Percentiles rank a stretch among this genome's conserved stretches.
phyloP scores from a whole-genome alignment of 2,888 invertebrate species.

The Malachius bipustulatus region DNA sequence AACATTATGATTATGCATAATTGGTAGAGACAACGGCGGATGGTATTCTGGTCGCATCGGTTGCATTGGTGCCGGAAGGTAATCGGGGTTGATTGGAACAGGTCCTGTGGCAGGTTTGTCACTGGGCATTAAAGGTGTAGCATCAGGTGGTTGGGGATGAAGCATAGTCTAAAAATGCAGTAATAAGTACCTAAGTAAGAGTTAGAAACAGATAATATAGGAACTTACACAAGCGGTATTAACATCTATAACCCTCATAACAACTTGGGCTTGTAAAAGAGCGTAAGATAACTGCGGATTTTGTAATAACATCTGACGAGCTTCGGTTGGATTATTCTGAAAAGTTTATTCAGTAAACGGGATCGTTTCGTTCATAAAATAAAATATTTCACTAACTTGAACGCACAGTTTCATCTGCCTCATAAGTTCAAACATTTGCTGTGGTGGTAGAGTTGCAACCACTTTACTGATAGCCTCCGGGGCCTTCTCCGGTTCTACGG shows the following conservation, averaged over 20 bases:
- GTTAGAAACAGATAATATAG: too few species aligned
- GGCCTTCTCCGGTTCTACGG: constrained; percentile 88
- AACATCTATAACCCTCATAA: constrained; percentile 97
- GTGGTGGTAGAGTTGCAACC: constrained; percentile 94
- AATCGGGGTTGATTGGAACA: constrained; percentile 33
- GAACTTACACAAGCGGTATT: constrained; percentile 73
- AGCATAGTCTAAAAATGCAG: constrained; percentile 58
- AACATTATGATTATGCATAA: constrained; percentile 19
- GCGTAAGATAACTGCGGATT: constrained; percentile 98
- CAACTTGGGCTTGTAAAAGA: constrained; percentile 91
- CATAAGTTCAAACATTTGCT: constrained; percentile 99
- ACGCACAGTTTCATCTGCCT: constrained; percentile 96
- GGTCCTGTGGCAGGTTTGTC: constrained; percentile 40
- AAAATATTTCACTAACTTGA: constrained; percentile 46
- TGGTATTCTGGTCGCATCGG: constrained; percentile 31
- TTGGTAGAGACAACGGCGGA: constrained; percentile 28
- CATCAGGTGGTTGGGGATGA: constrained; percentile 73
- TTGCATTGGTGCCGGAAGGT: constrained; percentile 25
- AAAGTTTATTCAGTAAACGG: too few species aligned
- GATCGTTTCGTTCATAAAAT: too few species aligned
- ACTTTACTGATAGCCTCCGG: constrained; percentile 96
- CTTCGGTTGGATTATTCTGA: constrained; percentile 91
- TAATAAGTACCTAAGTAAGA: too few species aligned
- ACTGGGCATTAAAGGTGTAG: constrained; percentile 50
- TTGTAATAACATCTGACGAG: constrained; percentile 89